Conservation (phyloP, 2,888 invertebrate species). For the Mythimna pallens region DNA sequence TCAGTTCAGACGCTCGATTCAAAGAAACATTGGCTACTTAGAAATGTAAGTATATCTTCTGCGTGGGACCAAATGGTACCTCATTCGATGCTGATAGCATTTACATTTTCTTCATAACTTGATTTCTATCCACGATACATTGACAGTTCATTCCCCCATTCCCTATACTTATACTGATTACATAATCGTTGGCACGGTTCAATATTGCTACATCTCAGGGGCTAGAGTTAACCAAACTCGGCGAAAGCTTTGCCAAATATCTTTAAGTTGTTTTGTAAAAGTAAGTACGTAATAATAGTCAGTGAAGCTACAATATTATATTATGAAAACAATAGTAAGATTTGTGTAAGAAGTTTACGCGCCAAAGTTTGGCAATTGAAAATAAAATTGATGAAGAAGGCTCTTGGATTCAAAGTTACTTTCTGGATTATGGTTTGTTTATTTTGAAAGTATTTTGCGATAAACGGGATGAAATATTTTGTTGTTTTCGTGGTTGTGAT, state of each 20-base stretch:
- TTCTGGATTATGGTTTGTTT: conserved; percentile 36
- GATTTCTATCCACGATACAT: conserved; percentile 38
- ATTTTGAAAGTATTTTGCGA: conserved; percentile 25
- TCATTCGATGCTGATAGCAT: conserved; percentile 18
- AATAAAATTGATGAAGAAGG: conserved; percentile 45
- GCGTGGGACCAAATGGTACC: conserved; percentile 36
- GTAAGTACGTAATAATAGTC: conserved; percentile 70
- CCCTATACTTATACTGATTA: conserved; percentile 51
- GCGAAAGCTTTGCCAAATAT: conserved; percentile 84
- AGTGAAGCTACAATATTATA: conserved; percentile 69
- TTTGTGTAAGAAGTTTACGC: conserved; percentile 63
- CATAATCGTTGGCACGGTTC: conserved; percentile 76
- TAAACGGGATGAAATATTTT: conserved; percentile 10
- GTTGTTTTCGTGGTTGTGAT: conserved; percentile 2
- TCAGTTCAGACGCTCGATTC: neutral
- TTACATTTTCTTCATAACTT: conserved; percentile 36
- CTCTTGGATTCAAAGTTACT: conserved; percentile 15
- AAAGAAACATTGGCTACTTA: conserved; percentile 28
- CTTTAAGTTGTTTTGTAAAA: conserved; percentile 79
- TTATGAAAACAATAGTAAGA: conserved; percentile 69
- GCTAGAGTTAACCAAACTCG: conserved; percentile 79
- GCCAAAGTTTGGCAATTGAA: conserved; percentile 50
- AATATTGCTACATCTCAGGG: conserved; percentile 72
- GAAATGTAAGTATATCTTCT: conserved; percentile 14
- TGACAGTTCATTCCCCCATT: conserved; percentile 43